Percentiles rank a stretch among this genome's conserved stretches.
phyloP scores from a whole-genome alignment of 2,797 vertebrate species.

The Nyctalus aviator region DNA sequence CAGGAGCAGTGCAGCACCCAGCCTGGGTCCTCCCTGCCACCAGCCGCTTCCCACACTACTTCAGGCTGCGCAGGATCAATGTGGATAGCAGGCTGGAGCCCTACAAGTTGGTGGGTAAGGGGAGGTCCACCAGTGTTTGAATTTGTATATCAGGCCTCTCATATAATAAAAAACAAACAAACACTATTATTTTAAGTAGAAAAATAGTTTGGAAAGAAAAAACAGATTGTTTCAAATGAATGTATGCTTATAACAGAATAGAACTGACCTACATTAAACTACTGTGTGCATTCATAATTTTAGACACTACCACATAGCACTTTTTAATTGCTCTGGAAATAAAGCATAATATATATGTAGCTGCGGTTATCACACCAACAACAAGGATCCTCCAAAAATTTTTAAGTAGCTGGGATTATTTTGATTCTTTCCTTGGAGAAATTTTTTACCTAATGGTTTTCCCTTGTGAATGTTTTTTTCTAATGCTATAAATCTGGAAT shows the following conservation, averaged over 20 bases:
- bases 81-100: too few relatives aligned
- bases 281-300: constrained; percentile 13
- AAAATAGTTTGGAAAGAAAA: constrained; percentile 23
- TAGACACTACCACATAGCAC: constrained; percentile 28
- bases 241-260: not conserved
- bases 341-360: not conserved
- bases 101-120: too few relatives aligned
- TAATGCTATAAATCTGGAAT: not conserved
- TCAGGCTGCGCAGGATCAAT: too few relatives aligned
- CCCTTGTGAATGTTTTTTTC: not conserved
- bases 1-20: too few relatives aligned
- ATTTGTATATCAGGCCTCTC: too few relatives aligned
- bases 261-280: not conserved
- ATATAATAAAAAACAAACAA: not conserved
- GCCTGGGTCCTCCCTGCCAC: too few relatives aligned
- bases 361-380: not conserved
- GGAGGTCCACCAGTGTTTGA: too few relatives aligned
- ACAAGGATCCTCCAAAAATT: not conserved
- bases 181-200: constrained; percentile 1
- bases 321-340: constrained; percentile 38
- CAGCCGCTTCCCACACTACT: too few relatives aligned
- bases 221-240: constrained; percentile 29
- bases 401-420: not conserved
- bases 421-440: constrained; percentile 21
- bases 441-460: not conserved